Evolutionary conservation across 2,888 invertebrate genomes (phyloP), one percentile per base, ranked within the genome.

Genomic region (Spicauda simplicius): DNA sequence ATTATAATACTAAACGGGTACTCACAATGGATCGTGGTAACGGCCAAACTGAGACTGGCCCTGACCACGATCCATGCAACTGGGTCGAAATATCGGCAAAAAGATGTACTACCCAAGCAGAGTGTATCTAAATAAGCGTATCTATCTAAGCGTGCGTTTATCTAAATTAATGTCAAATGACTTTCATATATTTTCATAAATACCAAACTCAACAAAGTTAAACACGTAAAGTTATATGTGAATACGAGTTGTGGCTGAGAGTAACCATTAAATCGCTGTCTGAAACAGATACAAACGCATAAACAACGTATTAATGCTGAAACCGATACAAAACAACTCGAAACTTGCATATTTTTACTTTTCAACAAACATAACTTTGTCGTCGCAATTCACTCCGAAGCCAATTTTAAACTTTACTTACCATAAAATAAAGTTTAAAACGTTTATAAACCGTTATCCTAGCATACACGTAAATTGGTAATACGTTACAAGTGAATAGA

Each of bases 401-500:
- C 19, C 18, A 60, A 52, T 37, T 59, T 48, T 20, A 33, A 56
- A 55, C 25, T 45, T 33, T 52, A 70, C 59, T 60, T 41, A 33
- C 14, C 52, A 52, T 50, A 11, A 30, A 19, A 57, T 18, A 63
- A 45, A 37, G 62, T 52, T 58, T 18, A 55, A 60, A 55, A 53
- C 52, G 14, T 16, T 5, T 5, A 25, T 11, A 14, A 18, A 10
- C 0, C 16, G 5, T 14, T 19, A 30, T 30, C 37, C 12, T 14
- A n/a, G 3, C 25, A 58, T 30, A 16, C 41, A 69, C 58, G 30
- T 54, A 62, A 67, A 60, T 63, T 66, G 69, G 71, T 73, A 73
- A 76, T 71, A 73, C 62, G 72, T 80, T 80, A 76, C 77, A 76
- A 75, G 66, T 74, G 79, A 77, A 73, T 74, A 73, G 76, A 72